Conservation (phyloP, 2,113 vertebrate species). For the Alouatta palliata region DNA sequence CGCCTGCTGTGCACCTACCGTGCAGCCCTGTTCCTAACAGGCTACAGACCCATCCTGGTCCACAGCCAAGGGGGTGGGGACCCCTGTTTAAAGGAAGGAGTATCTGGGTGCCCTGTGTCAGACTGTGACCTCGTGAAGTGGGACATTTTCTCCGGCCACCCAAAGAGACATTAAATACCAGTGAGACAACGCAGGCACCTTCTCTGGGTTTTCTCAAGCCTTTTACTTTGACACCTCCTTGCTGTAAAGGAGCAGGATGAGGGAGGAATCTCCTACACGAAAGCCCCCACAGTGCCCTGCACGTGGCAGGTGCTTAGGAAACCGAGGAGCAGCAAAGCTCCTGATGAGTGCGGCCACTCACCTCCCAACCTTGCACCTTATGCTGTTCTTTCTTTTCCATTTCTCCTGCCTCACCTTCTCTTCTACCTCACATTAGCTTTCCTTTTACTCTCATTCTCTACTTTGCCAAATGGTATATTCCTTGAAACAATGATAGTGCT, state of each 20-base stretch:
- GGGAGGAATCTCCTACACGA: background rate
- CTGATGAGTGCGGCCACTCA: too few species aligned
- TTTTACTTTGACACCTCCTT: background rate
- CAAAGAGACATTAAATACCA: background rate
- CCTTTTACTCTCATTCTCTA: background rate
- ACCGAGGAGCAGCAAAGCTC: accelerated
- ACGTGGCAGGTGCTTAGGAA: background rate
- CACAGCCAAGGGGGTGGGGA: too few species aligned
- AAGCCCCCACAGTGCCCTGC: background rate
- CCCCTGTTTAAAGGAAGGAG: too few species aligned
- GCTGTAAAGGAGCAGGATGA: accelerated
- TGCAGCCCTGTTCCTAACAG: too few species aligned
- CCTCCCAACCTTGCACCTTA: accelerated
- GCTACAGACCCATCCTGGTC: too few species aligned
- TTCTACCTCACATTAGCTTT: background rate
- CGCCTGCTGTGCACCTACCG: too few species aligned
- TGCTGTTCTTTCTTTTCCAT: background rate
- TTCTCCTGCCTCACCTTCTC: too few species aligned
- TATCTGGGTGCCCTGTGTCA: too few species aligned
- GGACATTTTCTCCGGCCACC: background rate
- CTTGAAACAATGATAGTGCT: background rate
- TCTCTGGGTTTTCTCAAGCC: too few species aligned
- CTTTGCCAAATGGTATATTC: background rate
- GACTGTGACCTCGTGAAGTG: too few species aligned
- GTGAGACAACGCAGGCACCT: accelerated